A percentile compares a stretch with the other conserved stretches of the same genome.
Conservation (phyloP, 2,797 vertebrate genomes). For the Threskiornis aethiopicus region DNA sequence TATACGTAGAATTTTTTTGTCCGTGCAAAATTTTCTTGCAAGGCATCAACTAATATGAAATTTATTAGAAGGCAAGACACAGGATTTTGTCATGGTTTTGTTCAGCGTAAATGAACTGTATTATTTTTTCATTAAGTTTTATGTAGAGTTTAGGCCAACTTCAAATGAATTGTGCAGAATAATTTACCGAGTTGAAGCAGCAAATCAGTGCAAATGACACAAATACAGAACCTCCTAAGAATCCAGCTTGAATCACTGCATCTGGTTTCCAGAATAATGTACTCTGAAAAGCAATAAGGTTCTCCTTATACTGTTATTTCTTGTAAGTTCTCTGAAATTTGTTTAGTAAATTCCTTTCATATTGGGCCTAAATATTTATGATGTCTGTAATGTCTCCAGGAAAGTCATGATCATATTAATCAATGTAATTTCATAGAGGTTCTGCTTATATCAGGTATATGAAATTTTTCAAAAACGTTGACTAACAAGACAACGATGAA, state of each 20-base stretch:
- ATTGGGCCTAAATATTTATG: neutral
- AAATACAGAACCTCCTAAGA: neutral
- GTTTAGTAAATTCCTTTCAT: neutral
- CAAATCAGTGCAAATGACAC: neutral
- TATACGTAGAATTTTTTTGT: neutral
- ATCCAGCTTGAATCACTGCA: neutral
- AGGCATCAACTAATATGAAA: neutral
- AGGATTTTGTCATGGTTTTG: neutral
- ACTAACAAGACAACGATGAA: neutral
- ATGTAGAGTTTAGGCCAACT: neutral
- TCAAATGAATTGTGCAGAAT: neutral
- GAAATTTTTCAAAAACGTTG: neutral
- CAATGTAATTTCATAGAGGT: neutral
- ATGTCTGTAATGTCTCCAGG: neutral
- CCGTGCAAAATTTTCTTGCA: neutral
- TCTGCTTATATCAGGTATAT: neutral
- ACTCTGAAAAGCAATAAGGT: neutral
- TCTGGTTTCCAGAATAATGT: neutral
- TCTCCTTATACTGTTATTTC: neutral
- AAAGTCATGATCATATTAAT: neutral
- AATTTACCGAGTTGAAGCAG: neutral
- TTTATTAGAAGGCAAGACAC: neutral
- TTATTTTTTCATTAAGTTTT: neutral
- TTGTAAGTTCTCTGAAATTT: neutral
- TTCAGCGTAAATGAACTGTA: neutral